Evolutionary conservation across 2,888 invertebrate species (phyloP), one percentile per base, ranked within the genome.

Genomic region (Leucozona laternaria): DNA sequence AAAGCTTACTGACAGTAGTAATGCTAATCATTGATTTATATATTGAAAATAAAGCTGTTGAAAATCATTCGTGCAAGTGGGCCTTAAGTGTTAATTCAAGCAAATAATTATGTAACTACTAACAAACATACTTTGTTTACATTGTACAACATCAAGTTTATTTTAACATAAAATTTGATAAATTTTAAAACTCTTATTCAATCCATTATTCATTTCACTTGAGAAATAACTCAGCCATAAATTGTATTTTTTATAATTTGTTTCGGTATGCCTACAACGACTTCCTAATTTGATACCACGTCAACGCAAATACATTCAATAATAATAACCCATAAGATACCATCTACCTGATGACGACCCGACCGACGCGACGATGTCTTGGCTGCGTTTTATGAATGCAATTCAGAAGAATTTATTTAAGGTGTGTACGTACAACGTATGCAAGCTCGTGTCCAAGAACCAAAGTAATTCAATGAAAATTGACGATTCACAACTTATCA

Each of bases 331-430:
- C 45, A 28, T 45, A 64, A 28, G 31, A 66, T 66, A 48, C 20
- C 1, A 48, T 45, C 34, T 22, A 68, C 37, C 53, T 37, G 37
- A 25, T 2, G 25, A 53, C 28, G 11, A 4, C n/a, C n/a, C n/a
- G n/a, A n/a, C n/a, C 15, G 53, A n/a, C 53, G 25, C 25, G 8
- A 53, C 25, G 8, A 53, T n/a, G n/a, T 53, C 53, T 28, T 53
- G 53, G 28, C 25, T 68, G 37, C 53, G 4, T 34, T 68, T 68
- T 17, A 53, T 53, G 25, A 53, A 68, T 37, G 71, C 70, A 71
- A 34, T 28, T 13, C 53, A 71, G 60, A 79, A 79, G 76, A 79
- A 79, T 48, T 13, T 37, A 79, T 76, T 84, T 71, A 71, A 80
- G 64, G 64, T 45, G 64, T 64, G 62, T 50, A 25, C 53, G 6